phyloP scores from a whole-genome alignment of 37 sponge, comb jelly and placozoan genomes.

The Geodia barretti region DNA sequence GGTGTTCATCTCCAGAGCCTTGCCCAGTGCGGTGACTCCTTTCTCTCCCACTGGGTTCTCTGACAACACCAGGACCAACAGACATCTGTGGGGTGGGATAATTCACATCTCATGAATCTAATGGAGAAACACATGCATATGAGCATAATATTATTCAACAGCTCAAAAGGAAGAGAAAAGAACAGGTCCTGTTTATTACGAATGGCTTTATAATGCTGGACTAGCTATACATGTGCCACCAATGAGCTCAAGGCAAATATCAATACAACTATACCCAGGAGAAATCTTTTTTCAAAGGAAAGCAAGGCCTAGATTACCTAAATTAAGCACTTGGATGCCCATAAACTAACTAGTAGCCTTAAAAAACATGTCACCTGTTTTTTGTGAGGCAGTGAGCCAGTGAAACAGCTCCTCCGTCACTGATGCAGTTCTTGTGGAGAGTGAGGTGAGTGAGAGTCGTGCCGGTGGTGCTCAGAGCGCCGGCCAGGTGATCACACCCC shows the following conservation, averaged over 20 bases:
- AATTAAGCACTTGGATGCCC: no score
- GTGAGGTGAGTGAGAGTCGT: conserved; percentile 11
- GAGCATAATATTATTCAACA: no score
- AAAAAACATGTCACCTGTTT: conserved; percentile 13
- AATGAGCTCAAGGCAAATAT: no score
- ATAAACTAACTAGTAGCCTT: no score
- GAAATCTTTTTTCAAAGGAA: no score
- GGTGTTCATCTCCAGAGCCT: conserved; percentile 17
- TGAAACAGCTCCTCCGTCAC: conserved; percentile 29
- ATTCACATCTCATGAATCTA: neutral
- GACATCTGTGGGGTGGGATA: conserved; percentile 7
- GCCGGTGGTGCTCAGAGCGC: conserved; percentile 10
- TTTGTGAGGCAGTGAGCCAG: conserved; percentile 15
- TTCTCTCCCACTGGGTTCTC: conserved; percentile 34
- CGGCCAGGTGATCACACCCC: conserved; percentile 42
- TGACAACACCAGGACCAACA: conserved; percentile 9
- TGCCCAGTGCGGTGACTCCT: conserved; percentile 3
- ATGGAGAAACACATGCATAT: no score
- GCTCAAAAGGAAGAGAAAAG: no score
- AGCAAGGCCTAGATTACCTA: no score
- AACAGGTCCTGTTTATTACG: no score
- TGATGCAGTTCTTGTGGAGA: conserved; percentile 24
- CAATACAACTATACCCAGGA: no score
- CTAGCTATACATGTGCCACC: no score
- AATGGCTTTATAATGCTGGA: no score